Percentiles rank a stretch among this genome's conserved stretches.
phyloP scores from a whole-genome alignment of 2,113 vertebrate genomes.

The Ellobius talpinus region DNA sequence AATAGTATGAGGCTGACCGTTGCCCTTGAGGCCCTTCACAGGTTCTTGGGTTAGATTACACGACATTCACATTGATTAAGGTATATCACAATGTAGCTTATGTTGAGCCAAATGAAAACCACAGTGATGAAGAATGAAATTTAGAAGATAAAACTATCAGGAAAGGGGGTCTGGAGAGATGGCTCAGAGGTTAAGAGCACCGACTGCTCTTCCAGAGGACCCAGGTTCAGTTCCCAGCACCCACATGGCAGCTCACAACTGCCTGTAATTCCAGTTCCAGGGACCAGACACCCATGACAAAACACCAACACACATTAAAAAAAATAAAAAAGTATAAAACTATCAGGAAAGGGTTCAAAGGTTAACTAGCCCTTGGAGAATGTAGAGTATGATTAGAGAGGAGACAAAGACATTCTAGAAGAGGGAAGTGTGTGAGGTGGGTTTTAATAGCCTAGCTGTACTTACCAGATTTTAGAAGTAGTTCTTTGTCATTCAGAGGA shows the following conservation, averaged over 20 bases:
- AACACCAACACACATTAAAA: too few species aligned
- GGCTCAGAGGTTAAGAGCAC: too few species aligned
- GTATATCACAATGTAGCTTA: not conserved
- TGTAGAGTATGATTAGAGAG: constrained; percentile 25
- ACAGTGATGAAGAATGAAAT: constrained; percentile 28
- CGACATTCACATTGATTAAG: constrained; percentile 30
- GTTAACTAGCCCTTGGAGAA: not conserved
- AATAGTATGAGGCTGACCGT: not conserved
- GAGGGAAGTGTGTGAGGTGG: not conserved
- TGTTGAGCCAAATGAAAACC: constrained; percentile 22
- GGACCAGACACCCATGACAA: too few species aligned
- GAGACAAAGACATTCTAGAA: not conserved
- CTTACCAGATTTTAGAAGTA: not conserved
- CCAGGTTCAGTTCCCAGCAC: too few species aligned
- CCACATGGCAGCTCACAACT: too few species aligned
- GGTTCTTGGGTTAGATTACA: not conserved
- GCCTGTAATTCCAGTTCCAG: too few species aligned
- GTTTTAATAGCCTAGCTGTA: not conserved
- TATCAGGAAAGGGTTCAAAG: constrained; percentile 22
- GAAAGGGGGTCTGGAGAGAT: too few species aligned
- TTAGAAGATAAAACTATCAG: not conserved
- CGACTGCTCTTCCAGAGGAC: too few species aligned
- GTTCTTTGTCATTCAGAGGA: constrained; percentile 28
- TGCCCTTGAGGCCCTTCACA: not conserved
- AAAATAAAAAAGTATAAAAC: not conserved